A percentile compares a stretch with the other conserved stretches of the same genome.
Conservation (phyloP, 1,140 invertebrate species). For the Acromyrmex charruanus region DNA sequence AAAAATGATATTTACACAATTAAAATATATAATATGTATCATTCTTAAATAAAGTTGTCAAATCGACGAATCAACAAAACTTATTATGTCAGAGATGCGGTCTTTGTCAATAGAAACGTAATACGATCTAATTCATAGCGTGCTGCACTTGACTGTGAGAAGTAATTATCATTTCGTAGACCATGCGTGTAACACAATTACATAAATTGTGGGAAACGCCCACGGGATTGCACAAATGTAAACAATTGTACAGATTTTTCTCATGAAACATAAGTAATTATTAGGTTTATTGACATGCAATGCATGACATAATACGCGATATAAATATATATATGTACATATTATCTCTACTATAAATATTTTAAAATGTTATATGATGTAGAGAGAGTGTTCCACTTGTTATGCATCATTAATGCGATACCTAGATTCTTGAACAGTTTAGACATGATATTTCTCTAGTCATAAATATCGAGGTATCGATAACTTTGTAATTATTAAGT, state of each 20-base stretch:
- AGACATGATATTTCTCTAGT: neutral
- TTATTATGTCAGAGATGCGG: constrained; percentile 22
- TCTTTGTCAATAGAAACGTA: constrained; percentile 26
- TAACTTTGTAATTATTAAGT: neutral
- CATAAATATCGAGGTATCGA: neutral
- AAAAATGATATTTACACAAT: neutral
- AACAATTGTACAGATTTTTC: constrained; percentile 44
- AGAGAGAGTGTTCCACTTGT: neutral
- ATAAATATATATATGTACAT: neutral
- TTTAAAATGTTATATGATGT: neutral
- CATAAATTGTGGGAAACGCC: constrained; percentile 46
- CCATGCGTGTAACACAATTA: constrained; percentile 42
- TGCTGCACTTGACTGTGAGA: constrained; percentile 35
- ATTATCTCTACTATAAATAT: neutral
- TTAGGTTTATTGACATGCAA: constrained; percentile 16
- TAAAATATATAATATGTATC: neutral
- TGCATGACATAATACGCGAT: constrained; percentile 3
- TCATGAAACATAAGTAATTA: constrained; percentile 28
- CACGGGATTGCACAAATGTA: constrained; percentile 33
- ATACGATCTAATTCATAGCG: constrained; percentile 17
- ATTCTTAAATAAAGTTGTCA: neutral
- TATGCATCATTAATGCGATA: neutral
- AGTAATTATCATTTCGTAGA: constrained; percentile 47
- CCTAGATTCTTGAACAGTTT: neutral
- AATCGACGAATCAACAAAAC: neutral